Evolutionary conservation across 2,113 vertebrate genomes (phyloP).

Genomic region (Apteryx mantelli): DNA sequence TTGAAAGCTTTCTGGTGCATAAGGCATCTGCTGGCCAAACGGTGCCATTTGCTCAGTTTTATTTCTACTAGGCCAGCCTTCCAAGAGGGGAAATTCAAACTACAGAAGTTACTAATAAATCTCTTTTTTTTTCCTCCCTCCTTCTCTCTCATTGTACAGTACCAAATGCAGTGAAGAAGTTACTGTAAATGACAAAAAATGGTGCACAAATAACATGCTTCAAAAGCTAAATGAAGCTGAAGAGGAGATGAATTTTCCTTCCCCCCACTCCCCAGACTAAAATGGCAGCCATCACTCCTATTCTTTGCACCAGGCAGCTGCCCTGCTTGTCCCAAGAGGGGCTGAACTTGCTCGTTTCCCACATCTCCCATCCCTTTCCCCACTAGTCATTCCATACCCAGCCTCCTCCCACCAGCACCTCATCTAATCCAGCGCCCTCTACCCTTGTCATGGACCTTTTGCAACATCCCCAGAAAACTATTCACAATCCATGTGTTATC

Average conservation of each 20-base stretch:
- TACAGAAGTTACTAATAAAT: not conserved
- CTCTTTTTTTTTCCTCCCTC: not conserved
- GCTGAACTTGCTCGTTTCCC: not conserved
- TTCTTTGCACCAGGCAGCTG: too few relatives aligned
- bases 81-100: not conserved
- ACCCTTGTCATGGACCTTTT: not conserved
- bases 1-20: not conserved
- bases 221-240: not conserved
- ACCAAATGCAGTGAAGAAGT: not conserved
- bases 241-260: not conserved
- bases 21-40: not conserved
- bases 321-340: too few relatives aligned
- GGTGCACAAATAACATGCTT: not conserved
- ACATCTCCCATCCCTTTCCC: not conserved
- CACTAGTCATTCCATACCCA: not conserved
- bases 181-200: not conserved
- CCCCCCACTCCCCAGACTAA: not conserved
- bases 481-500: not conserved
- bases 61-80: not conserved
- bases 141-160: not conserved
- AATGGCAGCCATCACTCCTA: not conserved
- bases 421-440: not conserved
- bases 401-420: not conserved
- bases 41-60: not conserved
- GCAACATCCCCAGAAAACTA: rapidly evolving